Percentiles rank a stretch among this genome's conserved stretches.
phyloP scores from a whole-genome alignment of 2,888 invertebrate genomes.

The Aleiodes alternator region DNA sequence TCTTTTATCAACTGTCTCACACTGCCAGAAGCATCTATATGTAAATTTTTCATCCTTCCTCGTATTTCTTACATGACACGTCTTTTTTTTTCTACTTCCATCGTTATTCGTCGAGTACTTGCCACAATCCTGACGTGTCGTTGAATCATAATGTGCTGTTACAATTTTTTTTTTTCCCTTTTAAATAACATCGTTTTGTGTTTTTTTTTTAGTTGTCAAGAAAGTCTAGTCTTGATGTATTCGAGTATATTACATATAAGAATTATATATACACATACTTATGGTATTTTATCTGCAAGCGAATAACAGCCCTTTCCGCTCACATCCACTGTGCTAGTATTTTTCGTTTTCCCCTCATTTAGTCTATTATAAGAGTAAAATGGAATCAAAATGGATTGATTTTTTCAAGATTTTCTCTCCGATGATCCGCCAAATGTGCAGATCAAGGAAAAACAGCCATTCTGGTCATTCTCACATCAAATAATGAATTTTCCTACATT shows the following conservation, averaged over 20 bases:
- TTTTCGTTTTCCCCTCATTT: constrained; percentile 11
- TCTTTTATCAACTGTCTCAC: constrained; percentile 1
- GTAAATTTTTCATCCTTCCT: constrained; percentile 25
- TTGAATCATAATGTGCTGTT: constrained; percentile 21
- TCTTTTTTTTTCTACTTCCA: neutral
- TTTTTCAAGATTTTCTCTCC: too few species aligned
- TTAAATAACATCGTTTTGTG: neutral
- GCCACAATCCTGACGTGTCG: constrained; percentile 17
- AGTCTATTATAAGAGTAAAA: neutral
- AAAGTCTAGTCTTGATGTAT: constrained; percentile 7
- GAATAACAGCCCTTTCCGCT: constrained; percentile 35
- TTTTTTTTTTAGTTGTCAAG: neutral
- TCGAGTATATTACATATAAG: constrained; percentile 27
- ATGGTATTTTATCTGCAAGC: constrained; percentile 45
- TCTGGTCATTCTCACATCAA: too few species aligned
- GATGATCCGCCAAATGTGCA: too few species aligned
- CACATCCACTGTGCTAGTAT: constrained; percentile 1
- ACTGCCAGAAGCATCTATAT: constrained; percentile 20
- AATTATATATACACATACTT: constrained; percentile 42
- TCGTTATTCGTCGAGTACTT: constrained; percentile 1
- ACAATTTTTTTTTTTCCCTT: constrained; percentile 6
- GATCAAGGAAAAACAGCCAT: too few species aligned
- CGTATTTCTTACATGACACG: constrained; percentile 4
- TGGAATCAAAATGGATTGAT: too few species aligned
- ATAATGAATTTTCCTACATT: too few species aligned